Evolutionary conservation across 2,888 invertebrate genomes (phyloP).

Genomic region (Gastrophysa polygoni): DNA sequence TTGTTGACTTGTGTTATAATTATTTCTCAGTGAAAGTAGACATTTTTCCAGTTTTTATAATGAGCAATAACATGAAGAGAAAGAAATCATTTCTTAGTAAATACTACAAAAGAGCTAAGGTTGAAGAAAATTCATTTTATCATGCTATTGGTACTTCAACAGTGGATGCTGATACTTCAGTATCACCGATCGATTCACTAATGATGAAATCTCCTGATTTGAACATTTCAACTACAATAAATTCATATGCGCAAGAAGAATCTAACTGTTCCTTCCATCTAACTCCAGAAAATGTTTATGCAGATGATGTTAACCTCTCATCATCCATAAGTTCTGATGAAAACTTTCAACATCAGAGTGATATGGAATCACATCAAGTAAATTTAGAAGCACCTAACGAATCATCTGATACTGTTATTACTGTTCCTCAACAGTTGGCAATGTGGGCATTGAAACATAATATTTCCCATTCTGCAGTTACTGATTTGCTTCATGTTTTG

Average conservation of each 20-base stretch:
- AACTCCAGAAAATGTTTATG: neutral
- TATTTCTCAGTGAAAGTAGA: neutral
- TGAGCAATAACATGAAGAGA: neutral
- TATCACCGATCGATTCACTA: neutral
- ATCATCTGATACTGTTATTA: neutral
- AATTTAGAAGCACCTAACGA: neutral
- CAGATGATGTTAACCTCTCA: neutral
- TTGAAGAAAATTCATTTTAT: conserved; percentile 3
- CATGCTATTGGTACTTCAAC: neutral
- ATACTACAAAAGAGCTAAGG: conserved; percentile 4
- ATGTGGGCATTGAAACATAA: conserved; percentile 1
- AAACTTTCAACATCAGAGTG: conserved; percentile 3
- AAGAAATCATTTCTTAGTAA: conserved; percentile 2
- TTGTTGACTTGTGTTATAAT: too few species aligned
- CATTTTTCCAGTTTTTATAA: neutral
- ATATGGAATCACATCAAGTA: conserved; percentile 5
- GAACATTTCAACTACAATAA: neutral
- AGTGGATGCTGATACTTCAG: neutral
- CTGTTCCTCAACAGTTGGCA: conserved; percentile 1
- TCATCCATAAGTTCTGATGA: conserved; percentile 11
- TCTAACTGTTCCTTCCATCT: neutral
- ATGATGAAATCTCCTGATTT: neutral
- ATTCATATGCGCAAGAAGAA: neutral
- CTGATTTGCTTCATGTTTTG: conserved; percentile 10
- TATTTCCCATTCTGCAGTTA: conserved; percentile 3